Conservation (phyloP, 2,113 vertebrate species). For the Pomatostomus ruficeps region DNA sequence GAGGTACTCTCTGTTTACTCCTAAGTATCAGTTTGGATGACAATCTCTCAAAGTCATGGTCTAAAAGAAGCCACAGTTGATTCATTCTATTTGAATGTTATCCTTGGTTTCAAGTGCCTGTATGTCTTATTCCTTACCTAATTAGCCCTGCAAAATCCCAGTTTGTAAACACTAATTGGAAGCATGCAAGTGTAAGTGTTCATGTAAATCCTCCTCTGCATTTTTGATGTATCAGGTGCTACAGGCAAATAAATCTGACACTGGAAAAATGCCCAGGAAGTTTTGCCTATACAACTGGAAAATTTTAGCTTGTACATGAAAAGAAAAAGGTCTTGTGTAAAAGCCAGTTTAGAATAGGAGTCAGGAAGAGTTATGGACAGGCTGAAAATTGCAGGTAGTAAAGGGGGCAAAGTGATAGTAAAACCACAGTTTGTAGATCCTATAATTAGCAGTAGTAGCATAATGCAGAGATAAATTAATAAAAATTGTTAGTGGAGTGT, state of each 20-base stretch:
- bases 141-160: neutral
- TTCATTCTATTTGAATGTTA: neutral
- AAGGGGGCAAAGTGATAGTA: neutral
- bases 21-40: neutral
- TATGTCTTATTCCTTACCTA: neutral
- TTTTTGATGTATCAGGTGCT: neutral
- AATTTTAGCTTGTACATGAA: neutral
- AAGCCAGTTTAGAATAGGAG: neutral
- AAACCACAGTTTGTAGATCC: neutral
- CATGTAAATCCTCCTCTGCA: neutral
- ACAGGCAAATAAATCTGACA: neutral
- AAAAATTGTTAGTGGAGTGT: neutral
- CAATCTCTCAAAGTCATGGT: neutral
- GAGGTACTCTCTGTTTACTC: neutral
- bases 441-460: neutral
- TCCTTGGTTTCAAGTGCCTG: neutral
- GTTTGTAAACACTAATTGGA: neutral
- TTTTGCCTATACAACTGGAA: neutral
- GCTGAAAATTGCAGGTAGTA: neutral
- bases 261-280: neutral
- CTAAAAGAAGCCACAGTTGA: neutral
- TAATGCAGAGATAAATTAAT: constrained; percentile 13
- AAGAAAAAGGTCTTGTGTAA: neutral
- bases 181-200: neutral
- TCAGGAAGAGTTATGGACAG: neutral